phyloP scores from a whole-genome alignment of 2,888 invertebrate species.

The Teleiodes luculella region DNA sequence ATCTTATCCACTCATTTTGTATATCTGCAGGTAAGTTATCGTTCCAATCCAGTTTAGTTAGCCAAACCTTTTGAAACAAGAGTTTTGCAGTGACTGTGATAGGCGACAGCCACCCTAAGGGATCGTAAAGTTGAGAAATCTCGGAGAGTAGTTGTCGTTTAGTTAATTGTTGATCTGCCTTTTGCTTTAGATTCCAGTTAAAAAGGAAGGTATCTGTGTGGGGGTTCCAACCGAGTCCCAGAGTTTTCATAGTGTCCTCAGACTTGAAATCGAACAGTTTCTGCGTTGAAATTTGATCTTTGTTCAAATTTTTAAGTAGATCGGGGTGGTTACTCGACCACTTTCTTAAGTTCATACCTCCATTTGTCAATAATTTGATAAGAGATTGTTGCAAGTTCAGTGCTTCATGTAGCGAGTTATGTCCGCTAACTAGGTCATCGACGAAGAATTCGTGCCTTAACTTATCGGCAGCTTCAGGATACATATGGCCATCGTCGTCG shows the following conservation, averaged over 20 bases:
- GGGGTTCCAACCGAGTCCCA: no score
- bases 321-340: conserved; percentile 11
- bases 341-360: conserved; percentile 16
- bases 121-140: conserved; percentile 12
- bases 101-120: conserved; percentile 14
- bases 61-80: conserved; percentile 23
- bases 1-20: conserved; percentile 3
- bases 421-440: conserved; percentile 8
- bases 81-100: conserved; percentile 15
- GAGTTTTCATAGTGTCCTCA: background rate
- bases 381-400: conserved; percentile 1
- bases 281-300: conserved; percentile 6
- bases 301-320: conserved; percentile 7
- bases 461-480: conserved; percentile 6
- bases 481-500: conserved; percentile 3
- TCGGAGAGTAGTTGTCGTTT: conserved; percentile 20
- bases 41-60: conserved; percentile 19
- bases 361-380: conserved; percentile 5
- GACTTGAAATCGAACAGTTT: conserved; percentile 6
- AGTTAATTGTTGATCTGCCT: conserved; percentile 5
- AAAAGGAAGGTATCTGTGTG: conserved; percentile 16
- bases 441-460: conserved; percentile 5
- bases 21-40: conserved; percentile 13
- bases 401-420: conserved; percentile 2
- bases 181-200: conserved; percentile 11